Evolutionary conservation across 92 coral and sea anemone genomes (phyloP), one percentile per base, ranked within the genome.

Genomic region (Phenganax stokvisi): DNA sequence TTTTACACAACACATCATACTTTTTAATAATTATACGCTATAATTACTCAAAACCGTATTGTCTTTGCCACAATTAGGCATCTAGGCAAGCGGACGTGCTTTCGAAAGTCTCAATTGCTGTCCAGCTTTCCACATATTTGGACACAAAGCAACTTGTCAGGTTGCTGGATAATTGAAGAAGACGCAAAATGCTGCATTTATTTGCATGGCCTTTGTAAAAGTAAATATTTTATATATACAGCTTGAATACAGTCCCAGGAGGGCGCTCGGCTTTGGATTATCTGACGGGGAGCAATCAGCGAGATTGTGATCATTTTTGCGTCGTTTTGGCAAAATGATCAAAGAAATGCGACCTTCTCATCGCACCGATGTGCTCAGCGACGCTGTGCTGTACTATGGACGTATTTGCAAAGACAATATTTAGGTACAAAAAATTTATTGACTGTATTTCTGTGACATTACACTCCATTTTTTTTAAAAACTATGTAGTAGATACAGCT

Each of bases 61-160:
- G 25, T 20, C 25, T 20, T 20, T 20, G 25, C 25, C 25, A 20
- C 25, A 20, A 20, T 20, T 25, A 71, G 76, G 58, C 56, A 27
- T 54, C 56, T 37, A 56, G 76, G 9, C 59, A 51, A 72, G 51
- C 57, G 28, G 56, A 72, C 77, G 28, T 54, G 59, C 9, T 72
- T 13, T 51, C 57, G 11, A 51, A 54, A 2, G 59, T 72, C 6
- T 9, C 57, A 10, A 31, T 51, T 9, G 77, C 77, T 72, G 59
- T 72, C 77, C 77, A 7, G 31, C 59, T 51, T 72, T 72, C 58
- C 77, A 72, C 51, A 15, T 72, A 13, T 72, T 44, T 72, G 77
- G 77, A 25, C 77, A 72, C 77, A 72, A 72, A 52, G 77, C 57
- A 10, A 52, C 59, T 16, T 72, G 77, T 27, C 77, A 72, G 77